Conservation (phyloP, 2,888 invertebrate genomes). For the Nephrotoma flavescens region DNA sequence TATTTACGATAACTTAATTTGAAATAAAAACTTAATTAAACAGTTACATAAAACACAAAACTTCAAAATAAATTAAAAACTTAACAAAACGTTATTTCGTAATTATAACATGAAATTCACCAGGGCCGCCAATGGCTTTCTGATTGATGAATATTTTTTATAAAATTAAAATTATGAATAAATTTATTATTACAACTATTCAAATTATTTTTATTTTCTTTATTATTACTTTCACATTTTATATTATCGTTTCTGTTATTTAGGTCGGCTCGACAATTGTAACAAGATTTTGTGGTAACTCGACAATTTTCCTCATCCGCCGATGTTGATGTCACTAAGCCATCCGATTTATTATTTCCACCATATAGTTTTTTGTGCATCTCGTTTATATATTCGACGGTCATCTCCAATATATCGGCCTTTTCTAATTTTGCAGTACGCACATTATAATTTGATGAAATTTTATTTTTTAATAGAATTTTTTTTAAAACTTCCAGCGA, state of each 20-base stretch:
- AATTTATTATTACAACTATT: not conserved
- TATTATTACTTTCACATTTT: not conserved
- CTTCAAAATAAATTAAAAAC: not conserved
- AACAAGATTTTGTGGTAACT: not conserved
- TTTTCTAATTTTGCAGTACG: slow-evolving; percentile 45
- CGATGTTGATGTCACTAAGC: slow-evolving; percentile 10
- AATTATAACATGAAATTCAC: not conserved
- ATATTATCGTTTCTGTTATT: not conserved
- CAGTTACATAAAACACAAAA: not conserved
- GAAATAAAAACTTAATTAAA: not conserved
- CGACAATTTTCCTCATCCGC: not conserved
- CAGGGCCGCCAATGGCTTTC: not conserved
- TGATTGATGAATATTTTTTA: not conserved
- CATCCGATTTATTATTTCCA: not conserved
- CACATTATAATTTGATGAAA: slow-evolving; percentile 19
- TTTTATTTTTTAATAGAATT: slow-evolving; percentile 33
- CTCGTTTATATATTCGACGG: slow-evolving; percentile 40
- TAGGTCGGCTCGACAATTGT: not conserved
- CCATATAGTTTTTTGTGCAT: slow-evolving; percentile 28
- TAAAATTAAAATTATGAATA: not conserved
- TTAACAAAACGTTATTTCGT: not conserved
- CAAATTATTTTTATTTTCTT: not conserved
- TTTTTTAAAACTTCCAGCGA: slow-evolving; percentile 36
- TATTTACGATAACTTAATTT: not conserved
- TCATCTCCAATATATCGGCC: slow-evolving; percentile 49